Evolutionary conservation across 2,888 invertebrate genomes (phyloP), one percentile per base, ranked within the genome.

Genomic region (Caenorhabditis imperialis): DNA sequence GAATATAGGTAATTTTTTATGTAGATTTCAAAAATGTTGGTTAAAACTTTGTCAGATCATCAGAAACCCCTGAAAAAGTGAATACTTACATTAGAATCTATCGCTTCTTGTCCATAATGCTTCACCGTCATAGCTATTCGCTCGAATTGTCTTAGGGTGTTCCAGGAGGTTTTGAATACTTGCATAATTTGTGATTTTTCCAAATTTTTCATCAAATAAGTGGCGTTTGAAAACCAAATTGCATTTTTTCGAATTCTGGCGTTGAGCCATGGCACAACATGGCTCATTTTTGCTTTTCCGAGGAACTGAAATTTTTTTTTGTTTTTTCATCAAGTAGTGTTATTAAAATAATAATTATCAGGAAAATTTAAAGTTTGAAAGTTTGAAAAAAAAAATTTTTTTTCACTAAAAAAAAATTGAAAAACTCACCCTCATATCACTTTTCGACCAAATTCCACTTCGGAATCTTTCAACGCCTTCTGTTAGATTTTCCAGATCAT

Each of bases 181-280:
- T 62, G 51, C 25, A 62, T 44, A 18, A 53, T 62, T 27, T 62
- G 51, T 14, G 22, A 16, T 53, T 53, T 62, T 14, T 51, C 51
- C 22, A 62, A 22, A 12, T 51, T 42, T 42, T 62, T 53, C 53
- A 62, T 62, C 14, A 62, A 14, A 45, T 45, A 62, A 4, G 40
- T 62, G 25, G 51, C 50, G 27, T 62, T 42, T 3, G 61, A 51
- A 22, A 53, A 62, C 61, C 61, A 62, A 7, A 35, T 53, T 5
- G 61, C 51, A 16, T 62, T 37, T 23, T 62, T 62, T 18, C 53
- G 44, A 20, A 62, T 53, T 33, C 61, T 7, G 0, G 33, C 51
- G 20, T 62, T 62, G 14, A 62, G 6, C 61, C 61, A 62, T 8
- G 8, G 6, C 1, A 30, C 12, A 3, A 62, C 51, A n/a, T 10